Evolutionary conservation across 2,113 vertebrate genomes (phyloP).

Genomic region (Hystrix brachyura): DNA sequence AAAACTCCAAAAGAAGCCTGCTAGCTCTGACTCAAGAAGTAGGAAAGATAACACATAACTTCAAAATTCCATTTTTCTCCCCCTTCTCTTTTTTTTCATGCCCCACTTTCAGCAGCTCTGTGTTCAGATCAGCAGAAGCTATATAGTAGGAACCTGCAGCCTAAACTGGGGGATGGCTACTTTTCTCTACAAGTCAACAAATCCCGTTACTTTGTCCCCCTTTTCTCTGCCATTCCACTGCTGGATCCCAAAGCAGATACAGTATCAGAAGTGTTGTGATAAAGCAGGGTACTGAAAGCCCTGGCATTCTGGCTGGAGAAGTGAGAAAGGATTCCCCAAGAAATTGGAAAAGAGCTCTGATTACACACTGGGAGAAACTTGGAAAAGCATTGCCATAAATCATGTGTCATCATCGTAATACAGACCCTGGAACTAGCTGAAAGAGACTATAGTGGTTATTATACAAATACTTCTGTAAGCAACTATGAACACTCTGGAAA

Average conservation of each 20-base stretch:
- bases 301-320: background rate
- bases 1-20: background rate
- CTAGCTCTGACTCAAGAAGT: background rate
- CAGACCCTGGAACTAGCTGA: background rate
- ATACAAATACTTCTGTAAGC: background rate
- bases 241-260: background rate
- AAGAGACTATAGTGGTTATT: background rate
- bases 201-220: background rate
- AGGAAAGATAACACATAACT: background rate
- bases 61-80: background rate
- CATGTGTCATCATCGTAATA: background rate
- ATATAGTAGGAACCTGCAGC: background rate
- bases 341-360: background rate
- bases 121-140: background rate
- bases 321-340: background rate
- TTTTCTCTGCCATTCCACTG: background rate
- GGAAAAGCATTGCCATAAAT: background rate
- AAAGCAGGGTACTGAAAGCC: background rate
- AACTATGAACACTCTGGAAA: conserved; percentile 22
- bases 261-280: background rate
- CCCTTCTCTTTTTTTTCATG: background rate
- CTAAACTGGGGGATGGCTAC: background rate
- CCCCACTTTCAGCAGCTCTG: background rate
- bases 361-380: background rate
- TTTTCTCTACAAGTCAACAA: background rate